These are phyloP conservation scores for Amphiura filiformis DNA, from an alignment of 35 echinoderm and acorn worm genomes.

Conservation along the genomic window DNA sequence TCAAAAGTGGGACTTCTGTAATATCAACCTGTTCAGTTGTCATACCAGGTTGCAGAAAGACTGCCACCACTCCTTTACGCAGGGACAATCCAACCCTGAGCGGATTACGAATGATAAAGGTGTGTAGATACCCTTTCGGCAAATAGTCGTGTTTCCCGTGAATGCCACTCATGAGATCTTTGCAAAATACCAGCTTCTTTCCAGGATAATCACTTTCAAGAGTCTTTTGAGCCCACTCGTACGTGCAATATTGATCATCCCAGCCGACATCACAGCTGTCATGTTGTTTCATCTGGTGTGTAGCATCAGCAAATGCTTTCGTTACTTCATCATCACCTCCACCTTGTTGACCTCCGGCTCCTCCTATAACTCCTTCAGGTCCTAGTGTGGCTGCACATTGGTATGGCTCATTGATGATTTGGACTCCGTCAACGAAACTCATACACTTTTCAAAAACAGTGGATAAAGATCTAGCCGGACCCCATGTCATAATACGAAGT, in stretches of 20 bases:
- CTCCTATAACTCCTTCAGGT: background rate
- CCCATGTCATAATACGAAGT: constrained; percentile 43
- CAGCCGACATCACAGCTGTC: background rate
- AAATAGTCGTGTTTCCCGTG: constrained; percentile 23
- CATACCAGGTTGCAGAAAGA: background rate
- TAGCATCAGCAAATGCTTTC: background rate
- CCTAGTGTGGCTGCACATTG: background rate
- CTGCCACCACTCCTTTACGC: constrained; percentile 17
- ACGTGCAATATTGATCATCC: constrained; percentile 2
- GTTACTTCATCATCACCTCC: background rate
- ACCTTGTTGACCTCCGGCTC: background rate
- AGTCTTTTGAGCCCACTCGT: background rate
- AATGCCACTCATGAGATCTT: constrained; percentile 47
- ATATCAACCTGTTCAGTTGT: background rate
- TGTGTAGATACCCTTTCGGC: constrained; percentile 46
- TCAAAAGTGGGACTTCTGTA: background rate
- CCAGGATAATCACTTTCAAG: constrained; percentile 20
- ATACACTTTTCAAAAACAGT: constrained; percentile 59
- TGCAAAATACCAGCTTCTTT: constrained; percentile 48
- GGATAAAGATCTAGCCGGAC: constrained; percentile 39
- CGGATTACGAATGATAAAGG: constrained; percentile 53
- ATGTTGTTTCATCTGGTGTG: background rate
- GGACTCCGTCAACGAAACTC: constrained; percentile 53
- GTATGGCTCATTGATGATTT: constrained; percentile 51
- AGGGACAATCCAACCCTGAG: constrained; percentile 27